Evolutionary conservation across 2,113 vertebrate species (phyloP).

Genomic region (human (Homo sapiens)): DNA sequence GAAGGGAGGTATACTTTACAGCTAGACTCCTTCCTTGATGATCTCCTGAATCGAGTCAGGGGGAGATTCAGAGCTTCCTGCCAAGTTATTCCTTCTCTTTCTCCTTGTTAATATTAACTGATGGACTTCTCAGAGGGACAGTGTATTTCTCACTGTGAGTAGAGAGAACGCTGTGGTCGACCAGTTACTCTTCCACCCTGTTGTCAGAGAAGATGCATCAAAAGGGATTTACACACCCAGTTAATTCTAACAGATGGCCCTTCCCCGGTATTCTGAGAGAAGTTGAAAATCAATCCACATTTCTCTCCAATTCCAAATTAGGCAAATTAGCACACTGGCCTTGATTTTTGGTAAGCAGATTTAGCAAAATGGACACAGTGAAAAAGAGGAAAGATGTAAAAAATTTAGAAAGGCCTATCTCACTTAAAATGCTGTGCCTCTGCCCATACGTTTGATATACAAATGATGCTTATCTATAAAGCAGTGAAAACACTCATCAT

Average conservation of each 20-base stretch:
- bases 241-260: slow-evolving; percentile 81
- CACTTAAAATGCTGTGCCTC: neutral
- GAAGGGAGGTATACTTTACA: slow-evolving; percentile 74
- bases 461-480: neutral
- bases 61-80: slow-evolving; percentile 66
- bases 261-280: slow-evolving; percentile 64
- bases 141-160: slow-evolving; percentile 41
- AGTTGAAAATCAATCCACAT: slow-evolving; percentile 68
- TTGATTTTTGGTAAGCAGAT: slow-evolving; percentile 8
- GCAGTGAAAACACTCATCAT: neutral
- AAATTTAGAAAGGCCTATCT: neutral
- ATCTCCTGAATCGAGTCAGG: slow-evolving; percentile 71
- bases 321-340: neutral
- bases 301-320: slow-evolving; percentile 63
- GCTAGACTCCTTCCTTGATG: slow-evolving; percentile 58
- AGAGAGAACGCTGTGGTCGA: neutral
- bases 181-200: slow-evolving; percentile 38
- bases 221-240: slow-evolving; percentile 67
- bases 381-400: neutral
- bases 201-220: slow-evolving; percentile 73
- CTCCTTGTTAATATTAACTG: slow-evolving; percentile 74
- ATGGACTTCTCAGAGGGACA: slow-evolving; percentile 73
- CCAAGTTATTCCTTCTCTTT: slow-evolving; percentile 77
- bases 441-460: neutral
- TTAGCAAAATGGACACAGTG: neutral